Base-by-base conservation (phyloP, 92 coral and sea anemone species). In the Isaurus tuberculatus region DNA sequence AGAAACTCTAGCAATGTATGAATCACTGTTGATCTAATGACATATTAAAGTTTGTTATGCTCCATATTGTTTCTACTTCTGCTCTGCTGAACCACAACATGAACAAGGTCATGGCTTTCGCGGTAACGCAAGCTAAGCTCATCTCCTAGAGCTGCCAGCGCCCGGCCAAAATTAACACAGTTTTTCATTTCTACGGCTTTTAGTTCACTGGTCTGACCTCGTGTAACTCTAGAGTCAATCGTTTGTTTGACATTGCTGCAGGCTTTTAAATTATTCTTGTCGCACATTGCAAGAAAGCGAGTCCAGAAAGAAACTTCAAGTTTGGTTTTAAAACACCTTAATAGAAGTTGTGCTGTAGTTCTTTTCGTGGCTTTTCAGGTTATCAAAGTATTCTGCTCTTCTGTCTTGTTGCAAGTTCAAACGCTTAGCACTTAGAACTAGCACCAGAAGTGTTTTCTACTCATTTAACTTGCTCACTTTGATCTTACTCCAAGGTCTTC, bases 331-430 rank as follows among this genome's bases (percentile, higher is more conserved):
- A n/a, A n/a, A n/a, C n/a, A n/a, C n/a, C n/a, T n/a, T n/a, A n/a
- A n/a, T n/a, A n/a, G n/a, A n/a, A n/a, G n/a, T n/a, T n/a, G n/a
- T n/a, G n/a, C n/a, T n/a, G n/a, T n/a, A n/a, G n/a, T n/a, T n/a
- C n/a, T n/a, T 74, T 53, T 74, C 28, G 14, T 51, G 66, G 42
- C 46, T 42, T 74, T 74, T 74, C 44, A 74, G 65, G 30, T 73
- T 49, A 74, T 49, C 80, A 74, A 74, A 51, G 80, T 10, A 74
- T 19, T 49, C 65, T 74, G 65, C 80, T 51, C 40, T 36, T 74
- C 51, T 74, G 66, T 74, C 80, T 11, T 42, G 3, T 74, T 29
- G 34, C 80, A 51, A 65, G 80, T 74, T 51, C 48, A 30, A 53
- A 17, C 16, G n/a, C 66, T 29, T 74, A 51, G 66, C 64, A 49